Evolutionary conservation across 2,797 vertebrate species (phyloP), one percentile per base, ranked within the genome.

Genomic region (Hemitrygon akajei): DNA sequence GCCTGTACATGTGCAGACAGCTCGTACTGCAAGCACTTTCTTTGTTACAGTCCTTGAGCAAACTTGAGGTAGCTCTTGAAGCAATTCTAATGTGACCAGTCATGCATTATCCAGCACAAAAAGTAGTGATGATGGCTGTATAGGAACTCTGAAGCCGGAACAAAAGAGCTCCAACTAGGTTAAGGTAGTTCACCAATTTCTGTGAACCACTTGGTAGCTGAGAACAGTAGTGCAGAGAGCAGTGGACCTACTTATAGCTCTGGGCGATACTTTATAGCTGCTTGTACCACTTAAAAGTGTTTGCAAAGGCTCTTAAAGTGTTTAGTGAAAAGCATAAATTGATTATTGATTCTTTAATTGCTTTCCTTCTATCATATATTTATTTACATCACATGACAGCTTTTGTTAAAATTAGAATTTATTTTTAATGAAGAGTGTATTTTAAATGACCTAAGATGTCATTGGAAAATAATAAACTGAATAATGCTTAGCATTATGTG

Each of bases 11-110:
- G 56, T 95, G 95, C 95, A 96, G 95, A 96, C 96, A 96, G 95
- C 95, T 96, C 95, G 96, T 96, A 95, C 94, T 94, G 95, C 95
- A 95, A 95, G 96, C 95, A 95, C 95, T 95, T 96, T 95, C 96
- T 96, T 97, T 96, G 96, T 96, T 96, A 96, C 95, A 94, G 95
- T 96, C 95, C 95, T 95, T 96, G 96, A 96, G 95, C 95, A 95
- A 97, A 96, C 96, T 96, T 94, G 93, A 93, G 94, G 86, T 94
- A 94, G 95, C 95, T 95, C 89, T 94, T 95, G 95, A 96, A 96
- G 95, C 96, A 95, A 94, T 95, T 95, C 95, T 96, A 97, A 97
- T 95, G 94, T 18, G 94, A 37, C 92, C 95, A 95, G 96, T 96
- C 94, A 93, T 96, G 96, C 95, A 94, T 94, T 95, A 96, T 95